Evolutionary conservation across 2,888 invertebrate genomes (phyloP).

Genomic region (Chrysolina haemoptera): DNA sequence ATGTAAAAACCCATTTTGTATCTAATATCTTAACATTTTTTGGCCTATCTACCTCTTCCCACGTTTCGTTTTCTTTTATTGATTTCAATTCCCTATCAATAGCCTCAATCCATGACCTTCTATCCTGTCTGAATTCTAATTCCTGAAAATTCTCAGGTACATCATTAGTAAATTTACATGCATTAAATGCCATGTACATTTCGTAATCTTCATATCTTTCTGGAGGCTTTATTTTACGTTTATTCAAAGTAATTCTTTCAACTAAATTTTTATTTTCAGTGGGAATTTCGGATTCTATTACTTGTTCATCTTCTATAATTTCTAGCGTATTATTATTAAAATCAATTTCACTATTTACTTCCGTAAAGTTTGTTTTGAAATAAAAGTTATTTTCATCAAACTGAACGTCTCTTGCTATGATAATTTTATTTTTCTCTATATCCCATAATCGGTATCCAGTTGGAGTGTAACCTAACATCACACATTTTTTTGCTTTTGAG

Average conservation of each 20-base stretch:
- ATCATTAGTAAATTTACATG: constrained; percentile 33
- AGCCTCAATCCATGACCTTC: constrained; percentile 32
- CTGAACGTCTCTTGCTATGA: constrained; percentile 47
- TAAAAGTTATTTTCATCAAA: constrained; percentile 48
- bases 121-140: constrained; percentile 26
- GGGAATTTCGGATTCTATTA: neutral
- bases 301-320: neutral
- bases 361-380: neutral
- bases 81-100: constrained; percentile 40
- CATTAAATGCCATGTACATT: constrained; percentile 40
- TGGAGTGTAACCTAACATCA: constrained; percentile 53
- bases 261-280: neutral
- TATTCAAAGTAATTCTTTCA: constrained; percentile 26
- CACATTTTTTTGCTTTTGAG: constrained; percentile 20
- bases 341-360: neutral
- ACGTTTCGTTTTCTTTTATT: constrained; percentile 37
- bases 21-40: constrained; percentile 33
- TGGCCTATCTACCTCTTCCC: constrained; percentile 26
- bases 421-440: constrained; percentile 45
- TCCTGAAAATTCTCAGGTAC: constrained; percentile 37
- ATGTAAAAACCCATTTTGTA: constrained; percentile 41
- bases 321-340: neutral
- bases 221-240: constrained; percentile 30
- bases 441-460: constrained; percentile 53
- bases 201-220: constrained; percentile 36